Evolutionary conservation across 2,113 vertebrate species (phyloP), one percentile per base, ranked within the genome.

Genomic region (Pongo pygmaeus): DNA sequence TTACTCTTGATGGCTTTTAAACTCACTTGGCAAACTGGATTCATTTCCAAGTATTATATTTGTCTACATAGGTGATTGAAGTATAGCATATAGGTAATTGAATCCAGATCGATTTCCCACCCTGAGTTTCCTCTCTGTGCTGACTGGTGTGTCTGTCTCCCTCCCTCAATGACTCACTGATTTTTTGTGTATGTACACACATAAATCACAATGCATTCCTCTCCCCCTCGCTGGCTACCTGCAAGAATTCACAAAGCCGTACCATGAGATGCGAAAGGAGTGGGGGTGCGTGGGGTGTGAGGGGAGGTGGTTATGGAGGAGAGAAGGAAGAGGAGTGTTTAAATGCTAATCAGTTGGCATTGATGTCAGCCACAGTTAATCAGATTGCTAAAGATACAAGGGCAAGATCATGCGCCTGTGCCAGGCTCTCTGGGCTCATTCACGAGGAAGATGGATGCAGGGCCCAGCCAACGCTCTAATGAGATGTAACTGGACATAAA

Each of bases 341-440:
- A 30, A 25, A 80, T 91, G 85, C 80, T 69, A 88, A 78, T 74
- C 55, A 30, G 64, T 14, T 92, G 95, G 92, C 77, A 30, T 48
- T 2, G 46, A 23, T 35, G 78, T 55, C 78, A 27, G 35, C 48
- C 92, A 50, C 85, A 22, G 72, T 85, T 95, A 75, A 91, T 84
- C 92, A n/a, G 87, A 69, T 84, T 30, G 91, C 70, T 91, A 70
- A 94, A 95, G 87, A 81, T 1, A 81, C 69, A 78, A 74, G 94
- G 93, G 91, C 64, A n/a, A 64, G 55, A 38, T 25, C 9, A 0
- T 72, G 22, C 5, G 9, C 89, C n/a, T 0, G 55, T 79, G 59
- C 92, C 97, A 67, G 0, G 57, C 88, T 83, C 18, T 84, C 92
- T 2, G 52, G 75, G 55, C 81, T 92, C 40, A 43, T 55, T 93